phyloP scores from a whole-genome alignment of 1,140 invertebrate species.

The Lucilia sericata region DNA sequence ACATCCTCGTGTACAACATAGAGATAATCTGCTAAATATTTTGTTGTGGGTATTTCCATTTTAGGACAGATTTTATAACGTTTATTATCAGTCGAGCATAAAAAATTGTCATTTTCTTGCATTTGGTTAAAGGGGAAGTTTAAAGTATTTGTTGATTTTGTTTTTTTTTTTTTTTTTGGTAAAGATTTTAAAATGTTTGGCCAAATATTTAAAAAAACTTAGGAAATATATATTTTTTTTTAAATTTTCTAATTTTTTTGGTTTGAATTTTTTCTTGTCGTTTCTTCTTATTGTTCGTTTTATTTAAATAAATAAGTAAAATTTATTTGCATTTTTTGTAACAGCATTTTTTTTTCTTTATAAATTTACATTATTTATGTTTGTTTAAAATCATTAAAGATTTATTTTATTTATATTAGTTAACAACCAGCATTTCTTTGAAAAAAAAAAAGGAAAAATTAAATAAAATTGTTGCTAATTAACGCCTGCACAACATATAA shows the following conservation, averaged over 20 bases:
- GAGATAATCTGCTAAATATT: conserved; percentile 67
- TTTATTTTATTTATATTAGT: neutral
- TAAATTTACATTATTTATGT: neutral
- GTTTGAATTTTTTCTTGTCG: neutral
- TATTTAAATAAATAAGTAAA: neutral
- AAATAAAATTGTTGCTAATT: neutral
- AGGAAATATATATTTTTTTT: neutral
- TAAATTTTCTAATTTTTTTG: neutral
- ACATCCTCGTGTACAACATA: conserved; percentile 67
- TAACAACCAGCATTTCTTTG: neutral
- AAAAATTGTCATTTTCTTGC: conserved; percentile 68
- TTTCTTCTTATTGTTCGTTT: neutral
- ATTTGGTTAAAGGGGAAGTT: conserved; percentile 52
- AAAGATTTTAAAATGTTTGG: too few relatives aligned
- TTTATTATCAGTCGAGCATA: conserved; percentile 55
- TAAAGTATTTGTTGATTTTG: too few relatives aligned
- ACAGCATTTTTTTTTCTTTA: neutral
- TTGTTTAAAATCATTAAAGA: neutral
- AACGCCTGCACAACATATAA: neutral
- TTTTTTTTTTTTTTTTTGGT: too few relatives aligned
- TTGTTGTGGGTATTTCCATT: conserved; percentile 67
- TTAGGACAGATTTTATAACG: conserved; percentile 66
- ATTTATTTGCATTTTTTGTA: neutral
- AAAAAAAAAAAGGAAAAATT: too few relatives aligned
- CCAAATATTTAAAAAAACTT: too few relatives aligned